phyloP scores from a whole-genome alignment of 2,797 vertebrate genomes.

The Tragelaphus oryx region DNA sequence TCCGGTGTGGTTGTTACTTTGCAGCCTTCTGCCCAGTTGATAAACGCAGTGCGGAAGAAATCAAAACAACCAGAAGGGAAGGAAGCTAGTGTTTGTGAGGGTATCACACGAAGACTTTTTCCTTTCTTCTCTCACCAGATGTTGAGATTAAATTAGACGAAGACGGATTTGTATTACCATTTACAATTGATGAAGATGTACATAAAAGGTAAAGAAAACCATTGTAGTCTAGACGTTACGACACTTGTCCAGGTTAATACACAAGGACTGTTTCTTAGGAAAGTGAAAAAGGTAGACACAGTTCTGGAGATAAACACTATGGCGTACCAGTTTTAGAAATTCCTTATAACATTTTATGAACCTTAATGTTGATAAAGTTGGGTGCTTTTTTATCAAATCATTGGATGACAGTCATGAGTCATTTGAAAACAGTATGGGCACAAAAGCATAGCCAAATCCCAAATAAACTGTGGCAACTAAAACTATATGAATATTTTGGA shows the following conservation, averaged over 20 bases:
- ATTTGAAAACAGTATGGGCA: neutral
- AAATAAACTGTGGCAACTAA: neutral
- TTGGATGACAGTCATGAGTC: neutral
- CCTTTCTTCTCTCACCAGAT: constrained; percentile 81
- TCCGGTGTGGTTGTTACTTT: constrained; percentile 8
- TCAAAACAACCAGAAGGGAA: neutral
- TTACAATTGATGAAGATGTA: constrained; percentile 81
- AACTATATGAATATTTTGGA: neutral
- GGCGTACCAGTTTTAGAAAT: neutral
- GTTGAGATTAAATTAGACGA: constrained; percentile 94
- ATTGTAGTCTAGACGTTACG: neutral
- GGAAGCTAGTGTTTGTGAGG: neutral
- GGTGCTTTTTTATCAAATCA: neutral
- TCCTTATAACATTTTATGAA: neutral
- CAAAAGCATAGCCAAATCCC: neutral
- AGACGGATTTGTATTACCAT: constrained; percentile 90
- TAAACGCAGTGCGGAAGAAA: neutral
- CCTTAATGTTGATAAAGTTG: neutral
- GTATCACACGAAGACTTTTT: constrained; percentile 5
- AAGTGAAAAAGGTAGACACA: neutral
- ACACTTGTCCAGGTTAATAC: neutral
- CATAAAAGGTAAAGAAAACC: constrained; percentile 84
- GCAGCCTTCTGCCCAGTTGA: neutral
- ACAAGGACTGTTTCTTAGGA: neutral
- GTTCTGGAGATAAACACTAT: neutral